Conservation (phyloP, 2,797 vertebrate species). For the Pogonophryne albipinna region DNA sequence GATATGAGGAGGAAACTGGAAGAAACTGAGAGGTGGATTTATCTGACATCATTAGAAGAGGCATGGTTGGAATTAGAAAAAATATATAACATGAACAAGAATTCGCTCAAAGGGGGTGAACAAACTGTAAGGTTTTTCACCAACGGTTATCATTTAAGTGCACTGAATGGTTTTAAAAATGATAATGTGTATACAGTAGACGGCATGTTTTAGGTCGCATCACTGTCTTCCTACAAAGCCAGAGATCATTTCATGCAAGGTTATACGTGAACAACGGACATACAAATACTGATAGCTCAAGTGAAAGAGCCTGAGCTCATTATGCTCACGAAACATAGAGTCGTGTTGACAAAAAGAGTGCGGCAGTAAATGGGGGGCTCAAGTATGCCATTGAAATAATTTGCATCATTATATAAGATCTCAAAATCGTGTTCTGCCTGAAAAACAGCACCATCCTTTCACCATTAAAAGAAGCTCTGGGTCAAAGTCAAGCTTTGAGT, state of each 20-base stretch:
- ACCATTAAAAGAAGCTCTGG: conserved; percentile 29
- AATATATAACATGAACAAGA: conserved; percentile 2
- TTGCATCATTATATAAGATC: conserved; percentile 66
- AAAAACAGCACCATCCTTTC: conserved; percentile 31
- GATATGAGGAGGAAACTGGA: conserved; percentile 4
- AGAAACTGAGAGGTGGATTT: background rate
- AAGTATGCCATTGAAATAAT: conserved; percentile 53
- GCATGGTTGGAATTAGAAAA: conserved; percentile 27
- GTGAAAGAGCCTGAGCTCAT: conserved; percentile 25
- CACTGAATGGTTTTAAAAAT: background rate
- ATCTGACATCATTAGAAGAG: conserved; percentile 18
- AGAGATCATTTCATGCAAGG: conserved; percentile 18
- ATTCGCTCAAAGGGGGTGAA: background rate
- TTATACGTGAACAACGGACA: conserved; percentile 16
- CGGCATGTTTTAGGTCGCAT: background rate
- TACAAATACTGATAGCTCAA: conserved; percentile 23
- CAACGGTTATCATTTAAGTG: background rate
- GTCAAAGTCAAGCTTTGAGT: conserved; percentile 41
- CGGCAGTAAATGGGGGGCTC: conserved; percentile 34
- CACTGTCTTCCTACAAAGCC: conserved; percentile 7
- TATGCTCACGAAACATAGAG: conserved; percentile 26
- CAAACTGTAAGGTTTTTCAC: background rate
- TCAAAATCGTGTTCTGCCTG: conserved; percentile 43
- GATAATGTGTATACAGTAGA: background rate
- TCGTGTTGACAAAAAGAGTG: conserved; percentile 32